Evolutionary conservation across 2,113 vertebrate genomes (phyloP), one percentile per base, ranked within the genome.

Genomic region (Todiramphus chloris): DNA sequence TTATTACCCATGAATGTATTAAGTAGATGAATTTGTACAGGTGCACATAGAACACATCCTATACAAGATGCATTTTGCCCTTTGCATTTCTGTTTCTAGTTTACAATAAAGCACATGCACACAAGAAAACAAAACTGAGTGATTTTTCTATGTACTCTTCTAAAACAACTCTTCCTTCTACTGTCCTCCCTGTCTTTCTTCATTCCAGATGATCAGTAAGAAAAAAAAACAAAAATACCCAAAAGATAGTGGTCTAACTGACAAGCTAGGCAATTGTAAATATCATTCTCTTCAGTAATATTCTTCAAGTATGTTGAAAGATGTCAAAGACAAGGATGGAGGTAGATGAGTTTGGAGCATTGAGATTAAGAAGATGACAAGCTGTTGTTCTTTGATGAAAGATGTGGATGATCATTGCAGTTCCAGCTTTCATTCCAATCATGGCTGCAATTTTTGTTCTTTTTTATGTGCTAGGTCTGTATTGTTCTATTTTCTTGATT

Each of bases 391-490:
- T 75, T 85, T 69, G 39, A n/a, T 96, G 87, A 90, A 97, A 89
- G 74, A 63, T 94, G 80, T 87, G 93, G 66, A 87, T 95, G 93
- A 84, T 79, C 74, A 53, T 19, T 94, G 62, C 12, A 74, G 76
- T 95, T 97, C 51, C 85, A 95, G 75, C 51, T 93, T 77, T 87
- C 62, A 91, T 95, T 97, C 67, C 89, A 74, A 68, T 68, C 10
- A 43, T 23, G n/a, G 39, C 37, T 85, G 33, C 11, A 70, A 76
- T 30, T 74, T 83, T 62, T 76, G 24, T 12, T 53, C 19, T 69
- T 76, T 88, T 89, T 68, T 39, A 95, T 66, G 28, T 64, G 27
- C 51, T 88, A 92, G 69, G 30, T 95, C 50, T 94, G 67, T 75
- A 87, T 77, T 78, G 9, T 53, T n/a, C 33, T 78, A 66, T 93